phyloP scores from a whole-genome alignment of 35 echinoderm and acorn worm genomes.

The Amphiura filiformis region DNA sequence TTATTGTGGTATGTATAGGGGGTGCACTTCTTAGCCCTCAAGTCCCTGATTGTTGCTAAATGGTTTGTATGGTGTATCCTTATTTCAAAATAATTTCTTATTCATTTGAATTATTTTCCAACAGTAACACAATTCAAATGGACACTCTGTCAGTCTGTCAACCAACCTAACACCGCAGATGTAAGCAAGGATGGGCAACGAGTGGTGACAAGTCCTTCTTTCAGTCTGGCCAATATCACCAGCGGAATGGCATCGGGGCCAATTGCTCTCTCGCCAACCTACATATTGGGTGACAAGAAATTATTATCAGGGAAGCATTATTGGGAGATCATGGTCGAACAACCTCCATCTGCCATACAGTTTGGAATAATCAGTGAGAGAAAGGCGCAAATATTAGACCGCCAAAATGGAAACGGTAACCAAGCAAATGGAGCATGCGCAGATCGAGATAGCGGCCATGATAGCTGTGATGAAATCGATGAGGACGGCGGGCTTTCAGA shows the following conservation, averaged over 20 bases:
- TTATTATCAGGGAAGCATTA: constrained; percentile 62
- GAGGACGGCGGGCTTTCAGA: constrained; percentile 29
- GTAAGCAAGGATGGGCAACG: constrained; percentile 65
- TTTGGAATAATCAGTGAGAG: constrained; percentile 70
- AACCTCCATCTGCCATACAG: constrained; percentile 53
- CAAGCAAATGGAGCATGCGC: constrained; percentile 15
- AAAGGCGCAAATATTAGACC: constrained; percentile 54
- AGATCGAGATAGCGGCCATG: constrained; percentile 86
- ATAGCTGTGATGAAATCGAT: constrained; percentile 83
- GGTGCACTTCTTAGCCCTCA: too few relatives aligned
- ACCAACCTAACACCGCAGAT: constrained; percentile 31
- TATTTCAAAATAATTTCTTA: background rate
- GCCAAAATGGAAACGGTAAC: constrained; percentile 25
- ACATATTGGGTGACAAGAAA: constrained; percentile 76
- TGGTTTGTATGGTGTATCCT: too few relatives aligned
- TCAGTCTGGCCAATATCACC: constrained; percentile 18
- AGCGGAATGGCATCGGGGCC: constrained; percentile 52
- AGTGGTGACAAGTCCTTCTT: constrained; percentile 15
- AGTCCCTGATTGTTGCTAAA: too few relatives aligned
- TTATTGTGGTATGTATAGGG: too few relatives aligned
- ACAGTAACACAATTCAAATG: constrained; percentile 66
- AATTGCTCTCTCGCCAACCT: constrained; percentile 54
- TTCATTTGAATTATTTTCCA: constrained; percentile 1
- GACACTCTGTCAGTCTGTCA: constrained; percentile 45
- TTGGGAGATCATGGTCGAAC: constrained; percentile 76